Evolutionary conservation across 2,797 vertebrate species (phyloP).

Genomic region (Ptychobarbus kaznakovi): DNA sequence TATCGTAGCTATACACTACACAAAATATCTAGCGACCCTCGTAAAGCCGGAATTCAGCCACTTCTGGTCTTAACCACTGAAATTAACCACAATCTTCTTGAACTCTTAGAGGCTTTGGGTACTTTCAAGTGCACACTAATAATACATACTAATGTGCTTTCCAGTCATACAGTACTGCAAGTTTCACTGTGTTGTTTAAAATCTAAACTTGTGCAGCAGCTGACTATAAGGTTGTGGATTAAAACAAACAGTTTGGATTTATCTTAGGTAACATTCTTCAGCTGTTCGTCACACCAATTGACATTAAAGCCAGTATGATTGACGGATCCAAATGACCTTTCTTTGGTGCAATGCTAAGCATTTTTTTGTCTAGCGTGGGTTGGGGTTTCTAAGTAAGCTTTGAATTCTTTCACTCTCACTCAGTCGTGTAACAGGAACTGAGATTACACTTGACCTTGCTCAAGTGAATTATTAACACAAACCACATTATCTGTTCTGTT

Average conservation of each 20-base stretch:
- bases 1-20: background rate
- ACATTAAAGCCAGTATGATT: background rate
- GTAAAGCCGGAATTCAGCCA: background rate
- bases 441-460: conserved; percentile 41
- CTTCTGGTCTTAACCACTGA: background rate
- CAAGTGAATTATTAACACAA: conserved; percentile 44
- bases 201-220: background rate
- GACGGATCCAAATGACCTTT: background rate
- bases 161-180: background rate
- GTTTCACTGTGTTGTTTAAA: background rate
- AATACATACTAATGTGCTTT: background rate
- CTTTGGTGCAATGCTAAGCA: conserved; percentile 37
- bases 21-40: background rate
- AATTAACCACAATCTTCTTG: conserved; percentile 14
- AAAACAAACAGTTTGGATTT: background rate
- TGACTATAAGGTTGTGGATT: background rate
- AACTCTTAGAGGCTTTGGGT: background rate
- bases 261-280: background rate
- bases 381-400: conserved; percentile 16
- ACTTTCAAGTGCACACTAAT: background rate
- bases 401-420: conserved; percentile 26
- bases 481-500: background rate
- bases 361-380: conserved; percentile 24
- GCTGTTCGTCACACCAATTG: background rate
- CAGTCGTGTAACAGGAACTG: conserved; percentile 23